Evolutionary conservation across 2,797 vertebrate genomes (phyloP), one percentile per base, ranked within the genome.

Genomic region (Pelobates cultripes): DNA sequence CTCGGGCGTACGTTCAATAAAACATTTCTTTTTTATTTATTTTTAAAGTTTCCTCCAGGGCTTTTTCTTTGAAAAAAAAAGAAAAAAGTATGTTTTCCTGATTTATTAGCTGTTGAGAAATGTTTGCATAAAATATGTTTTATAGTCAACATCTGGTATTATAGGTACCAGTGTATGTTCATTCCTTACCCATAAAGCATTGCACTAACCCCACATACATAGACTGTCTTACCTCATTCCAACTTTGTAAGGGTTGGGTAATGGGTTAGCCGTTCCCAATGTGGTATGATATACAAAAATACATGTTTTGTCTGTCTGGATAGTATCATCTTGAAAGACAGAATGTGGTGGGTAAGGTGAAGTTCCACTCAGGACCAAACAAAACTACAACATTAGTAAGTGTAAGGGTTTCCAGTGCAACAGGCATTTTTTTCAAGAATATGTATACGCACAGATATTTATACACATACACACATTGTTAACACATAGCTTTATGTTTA

Each of bases 21-120:
- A 78, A 83, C 73, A 61, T 57, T 69, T 69, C 47, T 78, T n/a
- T n/a, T n/a, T 70, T 43, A 51, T 72, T 60, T 75, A 61, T 78
- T 41, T 63, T 60, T 28, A 55, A 41, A 70, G 44, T 69, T 74
- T 82, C 76, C 81, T 78, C 43, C 76, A 75, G 81, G 81, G 76
- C 70, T 78, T 71, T 60, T n/a, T 69, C 14, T 17, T 15, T 17
- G 14, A 45, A 60, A 78, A 73, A 28, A 63, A 77, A 76, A 68
- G 47, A 78, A 73, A 63, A 72, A 76, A 68, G 61, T 12, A 47
- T 51, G 76, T 78, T 78, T 78, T 53, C 70, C 28, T 83, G 81
- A 83, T 83, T 83, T 83, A 83, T 83, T 83, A 74, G 64, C 76
- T 83, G 81, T 78, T 83, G 81, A 74, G 81, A 83, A 83, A 83